Evolutionary conservation across 2,888 invertebrate species (phyloP).

Genomic region (Caenorhabditis afra): DNA sequence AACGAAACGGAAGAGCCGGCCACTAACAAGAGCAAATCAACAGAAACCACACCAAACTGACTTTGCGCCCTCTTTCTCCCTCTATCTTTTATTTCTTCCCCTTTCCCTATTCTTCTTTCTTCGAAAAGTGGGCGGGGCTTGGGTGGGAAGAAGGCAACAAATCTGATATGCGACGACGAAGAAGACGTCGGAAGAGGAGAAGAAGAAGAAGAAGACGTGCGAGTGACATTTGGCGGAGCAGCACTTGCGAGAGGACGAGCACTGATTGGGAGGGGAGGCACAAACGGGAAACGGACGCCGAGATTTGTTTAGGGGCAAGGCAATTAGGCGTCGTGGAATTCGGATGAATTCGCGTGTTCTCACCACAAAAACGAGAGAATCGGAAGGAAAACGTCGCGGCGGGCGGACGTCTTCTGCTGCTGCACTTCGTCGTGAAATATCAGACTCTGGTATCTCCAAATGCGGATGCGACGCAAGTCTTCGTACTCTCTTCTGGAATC

Average conservation of each 20-base stretch:
- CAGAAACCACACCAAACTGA: constrained; percentile 9
- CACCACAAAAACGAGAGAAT: background rate
- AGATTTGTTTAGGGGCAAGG: constrained; percentile 23
- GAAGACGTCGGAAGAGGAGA: no score
- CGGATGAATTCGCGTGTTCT: constrained; percentile 1
- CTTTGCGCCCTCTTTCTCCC: constrained; percentile 14
- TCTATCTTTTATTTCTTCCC: constrained; percentile 49
- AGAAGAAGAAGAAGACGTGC: constrained; percentile 25
- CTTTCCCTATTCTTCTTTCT: constrained; percentile 30
- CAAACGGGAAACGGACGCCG: constrained; percentile 5
- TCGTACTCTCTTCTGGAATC: constrained; percentile 47
- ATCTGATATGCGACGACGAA: constrained; percentile 28
- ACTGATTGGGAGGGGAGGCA: constrained; percentile 29
- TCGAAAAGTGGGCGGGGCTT: constrained; percentile 30
- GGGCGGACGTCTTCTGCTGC: background rate
- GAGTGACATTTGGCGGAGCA: constrained; percentile 37
- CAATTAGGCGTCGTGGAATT: constrained; percentile 26
- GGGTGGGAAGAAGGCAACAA: constrained; percentile 16
- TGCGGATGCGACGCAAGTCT: constrained; percentile 55
- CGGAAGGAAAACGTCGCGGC: background rate
- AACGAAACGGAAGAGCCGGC: constrained; percentile 41
- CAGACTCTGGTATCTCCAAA: constrained; percentile 70
- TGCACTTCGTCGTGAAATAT: constrained; percentile 59
- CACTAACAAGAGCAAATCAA: constrained; percentile 54
- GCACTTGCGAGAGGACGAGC: constrained; percentile 12